These are phyloP conservation scores for Ophiodon elongatus DNA, from an alignment of 2,113 vertebrate genomes.

Conservation along the genomic window DNA sequence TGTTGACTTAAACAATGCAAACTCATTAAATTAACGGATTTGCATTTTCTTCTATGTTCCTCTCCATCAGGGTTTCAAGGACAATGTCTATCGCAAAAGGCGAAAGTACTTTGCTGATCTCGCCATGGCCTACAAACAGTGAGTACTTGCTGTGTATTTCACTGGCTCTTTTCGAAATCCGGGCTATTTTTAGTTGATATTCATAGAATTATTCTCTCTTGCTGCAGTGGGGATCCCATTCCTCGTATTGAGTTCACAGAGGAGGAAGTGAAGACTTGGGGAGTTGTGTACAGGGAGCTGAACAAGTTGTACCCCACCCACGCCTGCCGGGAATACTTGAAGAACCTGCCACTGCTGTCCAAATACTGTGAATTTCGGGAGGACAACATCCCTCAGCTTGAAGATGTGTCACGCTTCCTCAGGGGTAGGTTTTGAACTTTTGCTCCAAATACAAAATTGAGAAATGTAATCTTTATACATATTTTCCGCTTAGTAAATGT, in stretches of 20 bases:
- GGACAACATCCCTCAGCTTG: constrained; percentile 97
- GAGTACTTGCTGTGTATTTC: constrained; percentile 68
- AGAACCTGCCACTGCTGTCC: constrained; percentile 94
- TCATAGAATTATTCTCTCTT: background rate
- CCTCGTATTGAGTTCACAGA: constrained; percentile 94
- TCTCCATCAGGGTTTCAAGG: constrained; percentile 93
- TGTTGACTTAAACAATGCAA: background rate
- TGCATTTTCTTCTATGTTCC: background rate
- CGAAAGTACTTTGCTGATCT: constrained; percentile 98
- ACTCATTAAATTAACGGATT: background rate
- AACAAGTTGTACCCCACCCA: constrained; percentile 95
- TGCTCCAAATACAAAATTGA: background rate
- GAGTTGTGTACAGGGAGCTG: constrained; percentile 94
- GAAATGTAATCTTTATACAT: background rate
- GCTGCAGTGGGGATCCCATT: constrained; percentile 91
- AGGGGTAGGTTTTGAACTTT: constrained; percentile 83
- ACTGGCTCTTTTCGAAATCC: background rate
- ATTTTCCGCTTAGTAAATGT: background rate
- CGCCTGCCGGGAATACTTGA: constrained; percentile 96
- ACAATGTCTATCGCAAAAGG: constrained; percentile 96
- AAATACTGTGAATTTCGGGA: constrained; percentile 94
- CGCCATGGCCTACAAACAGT: constrained; percentile 95
- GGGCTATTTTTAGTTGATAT: background rate
- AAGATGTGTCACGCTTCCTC: constrained; percentile 96
- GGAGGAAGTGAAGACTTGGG: constrained; percentile 97